Percentiles rank a stretch among this genome's conserved stretches.
These are phyloP conservation scores for Gasteruption jaculator DNA, from an alignment of 2,888 invertebrate species.

Conservation along the genomic window DNA sequence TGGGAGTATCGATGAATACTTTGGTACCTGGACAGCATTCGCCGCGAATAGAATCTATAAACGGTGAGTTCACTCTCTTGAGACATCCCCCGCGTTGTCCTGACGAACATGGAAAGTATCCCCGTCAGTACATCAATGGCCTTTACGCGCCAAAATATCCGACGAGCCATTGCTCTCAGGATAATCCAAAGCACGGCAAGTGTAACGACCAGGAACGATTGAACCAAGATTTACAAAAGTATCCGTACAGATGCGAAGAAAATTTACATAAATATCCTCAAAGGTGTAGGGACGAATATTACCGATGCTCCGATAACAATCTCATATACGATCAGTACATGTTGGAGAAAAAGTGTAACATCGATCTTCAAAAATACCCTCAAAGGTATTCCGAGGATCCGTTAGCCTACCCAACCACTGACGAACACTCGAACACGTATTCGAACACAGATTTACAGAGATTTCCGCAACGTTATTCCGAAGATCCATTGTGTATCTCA, in stretches of 20 bases:
- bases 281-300: slow-evolving; percentile 46
- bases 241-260: slow-evolving; percentile 44
- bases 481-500: slow-evolving; percentile 36
- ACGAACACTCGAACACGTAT: slow-evolving; percentile 26
- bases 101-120: slow-evolving; percentile 36
- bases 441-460: slow-evolving; percentile 39
- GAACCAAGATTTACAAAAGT: slow-evolving; percentile 35
- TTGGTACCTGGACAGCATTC: slow-evolving; percentile 41
- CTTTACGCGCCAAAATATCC: slow-evolving; percentile 36
- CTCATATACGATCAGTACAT: slow-evolving; percentile 38
- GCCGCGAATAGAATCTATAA: slow-evolving; percentile 45
- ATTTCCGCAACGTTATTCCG: slow-evolving; percentile 42
- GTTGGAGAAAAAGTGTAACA: slow-evolving; percentile 30
- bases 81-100: slow-evolving; percentile 33
- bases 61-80: slow-evolving; percentile 47
- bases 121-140: slow-evolving; percentile 33
- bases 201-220: slow-evolving; percentile 24
- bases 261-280: slow-evolving; percentile 46
- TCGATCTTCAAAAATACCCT: slow-evolving; percentile 40
- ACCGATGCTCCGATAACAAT: slow-evolving; percentile 45
- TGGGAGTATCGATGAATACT: slow-evolving; percentile 47
- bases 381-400: slow-evolving; percentile 41
- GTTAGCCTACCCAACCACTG: slow-evolving; percentile 30
- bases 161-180: slow-evolving; percentile 32
- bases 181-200: slow-evolving; percentile 31